Base-by-base conservation (phyloP, 2,797 vertebrate genomes). In the Coregonus suidteri region DNA sequence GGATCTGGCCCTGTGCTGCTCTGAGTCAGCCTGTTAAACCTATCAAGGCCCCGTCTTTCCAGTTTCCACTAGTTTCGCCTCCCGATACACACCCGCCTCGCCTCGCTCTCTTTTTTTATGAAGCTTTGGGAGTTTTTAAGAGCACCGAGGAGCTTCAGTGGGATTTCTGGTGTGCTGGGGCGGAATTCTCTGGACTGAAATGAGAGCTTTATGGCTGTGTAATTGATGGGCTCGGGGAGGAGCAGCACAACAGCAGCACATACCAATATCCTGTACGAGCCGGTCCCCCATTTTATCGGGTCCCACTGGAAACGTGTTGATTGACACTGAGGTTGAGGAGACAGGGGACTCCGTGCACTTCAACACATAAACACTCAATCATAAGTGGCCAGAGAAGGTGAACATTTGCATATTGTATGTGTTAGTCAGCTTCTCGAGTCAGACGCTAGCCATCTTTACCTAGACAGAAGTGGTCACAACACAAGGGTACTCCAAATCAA, bases 321-420 rank as follows among this genome's bases (percentile, higher is more conserved):
- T 71, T 90, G 91, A 94, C 91, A 89, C 82, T n/a, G 78, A 82
- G 93, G 92, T 93, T 90, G 93, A 84, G 90, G 92, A 90, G 90
- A 83, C 89, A 91, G 88, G 84, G 56, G 56, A 59, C 56, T 6
- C 16, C 2, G 6, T 20, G n/a, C 59, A 20, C 56, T 20, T 20
- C 56, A 20, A 25, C 59, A 7, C 59, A 25, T 62, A 62, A 62
- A 62, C 59, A 25, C 59, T 62, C n/a, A 59, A 59, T 18, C 4
- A 20, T 9, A 62, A 7, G 92, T 91, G 92, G 65, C 65, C 1
- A 30, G 30, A 16, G 13, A 35, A 67, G 65, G 65, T 25, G 31
- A 67, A 67, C 30, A 35, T 67, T 62, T 62, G 20, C 59, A 25
- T 62, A 25, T 62, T 20, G 2, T 62, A 25, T 25, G n/a, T 2